Percentiles rank a stretch among this genome's conserved stretches.
These are phyloP conservation scores for Sebastes miniatus DNA, from an alignment of 2,797 vertebrate species.

Conservation along the genomic window DNA sequence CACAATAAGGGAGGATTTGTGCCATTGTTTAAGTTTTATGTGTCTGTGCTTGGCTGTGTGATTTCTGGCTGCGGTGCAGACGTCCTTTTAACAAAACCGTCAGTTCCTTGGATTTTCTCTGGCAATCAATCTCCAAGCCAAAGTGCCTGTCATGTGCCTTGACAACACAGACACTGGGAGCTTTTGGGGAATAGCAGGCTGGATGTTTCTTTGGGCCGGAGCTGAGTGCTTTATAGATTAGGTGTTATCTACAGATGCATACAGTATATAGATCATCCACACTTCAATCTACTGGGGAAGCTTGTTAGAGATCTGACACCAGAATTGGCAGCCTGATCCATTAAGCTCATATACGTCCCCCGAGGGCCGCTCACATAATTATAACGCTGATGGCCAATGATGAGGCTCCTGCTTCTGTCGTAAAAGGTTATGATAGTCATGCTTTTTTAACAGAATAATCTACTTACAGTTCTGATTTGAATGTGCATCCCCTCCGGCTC, in stretches of 20 bases:
- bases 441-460: slow-evolving; percentile 32
- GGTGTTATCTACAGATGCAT: slow-evolving; percentile 60
- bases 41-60: slow-evolving; percentile 35
- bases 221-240: slow-evolving; percentile 56
- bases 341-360: slow-evolving; percentile 27
- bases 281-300: slow-evolving; percentile 26
- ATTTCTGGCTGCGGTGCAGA: slow-evolving; percentile 36
- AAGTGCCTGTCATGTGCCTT: slow-evolving; percentile 61
- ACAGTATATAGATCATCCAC: slow-evolving; percentile 44
- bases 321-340: slow-evolving; percentile 36
- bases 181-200: slow-evolving; percentile 51
- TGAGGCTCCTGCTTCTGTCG: slow-evolving; percentile 27
- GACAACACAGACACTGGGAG: slow-evolving; percentile 42
- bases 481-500: slow-evolving; percentile 20
- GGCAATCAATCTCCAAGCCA: slow-evolving; percentile 64
- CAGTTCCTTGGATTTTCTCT: slow-evolving; percentile 50
- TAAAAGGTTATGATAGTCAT: slow-evolving; percentile 14
- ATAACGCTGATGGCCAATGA: slow-evolving; percentile 32
- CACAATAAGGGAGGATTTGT: slow-evolving; percentile 35
- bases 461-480: slow-evolving; percentile 23
- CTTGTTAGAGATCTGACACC: slow-evolving; percentile 31
- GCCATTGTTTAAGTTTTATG: slow-evolving; percentile 51
- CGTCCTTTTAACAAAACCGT: background rate
- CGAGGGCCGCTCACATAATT: slow-evolving; percentile 23
- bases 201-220: slow-evolving; percentile 37